A percentile compares a stretch with the other conserved stretches of the same genome.
Conservation (phyloP, 2,888 invertebrate species). For the Koerneria pararmatus region DNA sequence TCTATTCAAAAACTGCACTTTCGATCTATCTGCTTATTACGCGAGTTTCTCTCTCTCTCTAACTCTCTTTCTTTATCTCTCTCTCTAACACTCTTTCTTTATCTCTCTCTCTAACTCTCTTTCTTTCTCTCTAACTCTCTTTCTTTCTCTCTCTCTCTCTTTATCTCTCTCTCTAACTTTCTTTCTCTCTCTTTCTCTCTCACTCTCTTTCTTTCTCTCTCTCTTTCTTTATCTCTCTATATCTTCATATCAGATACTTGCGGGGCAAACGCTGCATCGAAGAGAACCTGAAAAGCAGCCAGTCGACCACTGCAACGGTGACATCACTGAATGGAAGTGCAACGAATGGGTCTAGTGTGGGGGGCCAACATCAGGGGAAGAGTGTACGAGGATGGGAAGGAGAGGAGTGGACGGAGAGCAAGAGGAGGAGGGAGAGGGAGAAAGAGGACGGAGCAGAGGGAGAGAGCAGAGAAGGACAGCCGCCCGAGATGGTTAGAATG, state of each 20-base stretch:
- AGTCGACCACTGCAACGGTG: neutral
- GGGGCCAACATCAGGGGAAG: neutral
- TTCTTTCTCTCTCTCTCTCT: no score
- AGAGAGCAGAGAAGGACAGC: neutral
- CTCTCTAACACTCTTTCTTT: no score
- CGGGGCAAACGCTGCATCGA: constrained; percentile 22
- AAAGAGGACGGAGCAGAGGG: neutral
- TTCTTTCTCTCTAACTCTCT: no score
- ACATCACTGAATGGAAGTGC: neutral
- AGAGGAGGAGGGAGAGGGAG: constrained; percentile 18
- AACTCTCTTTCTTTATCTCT: no score
- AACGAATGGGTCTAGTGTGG: neutral
- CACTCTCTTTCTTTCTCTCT: no score
- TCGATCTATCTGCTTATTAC: no score
- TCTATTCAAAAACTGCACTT: no score
- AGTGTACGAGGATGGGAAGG: constrained; percentile 4
- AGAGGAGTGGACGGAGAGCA: constrained; percentile 11
- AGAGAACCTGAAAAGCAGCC: constrained; percentile 15
- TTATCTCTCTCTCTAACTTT: no score
- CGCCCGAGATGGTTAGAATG: neutral
- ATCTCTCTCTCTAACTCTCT: no score
- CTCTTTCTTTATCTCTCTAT: no score
- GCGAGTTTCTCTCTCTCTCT: no score
- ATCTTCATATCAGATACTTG: constrained; percentile 19
- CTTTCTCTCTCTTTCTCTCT: no score